Evolutionary conservation across 2,113 vertebrate species (phyloP).

Genomic region (Cygnus buccinator): DNA sequence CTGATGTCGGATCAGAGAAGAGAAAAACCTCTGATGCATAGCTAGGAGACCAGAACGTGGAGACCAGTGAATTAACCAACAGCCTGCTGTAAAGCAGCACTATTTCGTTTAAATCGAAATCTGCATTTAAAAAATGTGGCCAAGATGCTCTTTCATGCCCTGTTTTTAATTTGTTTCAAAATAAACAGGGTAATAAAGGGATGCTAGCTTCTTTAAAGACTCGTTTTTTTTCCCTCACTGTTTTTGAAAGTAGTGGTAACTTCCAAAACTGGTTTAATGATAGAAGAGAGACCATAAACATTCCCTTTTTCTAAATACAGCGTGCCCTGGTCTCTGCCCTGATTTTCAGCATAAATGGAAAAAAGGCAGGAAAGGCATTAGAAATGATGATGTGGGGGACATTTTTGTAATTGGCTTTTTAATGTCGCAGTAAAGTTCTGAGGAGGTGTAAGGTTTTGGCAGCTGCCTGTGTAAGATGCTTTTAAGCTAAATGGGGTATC

Average conservation of each 20-base stretch:
- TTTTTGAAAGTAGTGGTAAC: not conserved
- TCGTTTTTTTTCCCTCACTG: not conserved
- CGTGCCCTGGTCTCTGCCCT: not conserved
- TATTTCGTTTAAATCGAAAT: not conserved
- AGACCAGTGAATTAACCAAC: not conserved
- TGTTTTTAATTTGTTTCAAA: not conserved
- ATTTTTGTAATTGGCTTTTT: not conserved
- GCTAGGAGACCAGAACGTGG: not conserved
- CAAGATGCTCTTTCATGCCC: not conserved
- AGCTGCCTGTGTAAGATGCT: not conserved
- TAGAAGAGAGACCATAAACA: not conserved
- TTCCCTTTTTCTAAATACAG: not conserved
- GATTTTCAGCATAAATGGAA: not conserved
- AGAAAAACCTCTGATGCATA: not conserved
- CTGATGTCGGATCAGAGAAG: not conserved
- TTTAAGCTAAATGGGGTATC: not conserved
- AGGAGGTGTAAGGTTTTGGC: accelerated
- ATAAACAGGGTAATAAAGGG: not conserved
- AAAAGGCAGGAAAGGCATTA: not conserved
- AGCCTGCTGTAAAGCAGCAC: not conserved
- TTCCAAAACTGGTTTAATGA: not conserved
- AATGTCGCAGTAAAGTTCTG: not conserved
- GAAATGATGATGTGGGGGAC: accelerated
- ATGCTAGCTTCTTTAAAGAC: not conserved
- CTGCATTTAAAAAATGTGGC: not conserved